Evolutionary conservation across 2,113 vertebrate genomes (phyloP).

Genomic region (Rhabdomys dilectus): DNA sequence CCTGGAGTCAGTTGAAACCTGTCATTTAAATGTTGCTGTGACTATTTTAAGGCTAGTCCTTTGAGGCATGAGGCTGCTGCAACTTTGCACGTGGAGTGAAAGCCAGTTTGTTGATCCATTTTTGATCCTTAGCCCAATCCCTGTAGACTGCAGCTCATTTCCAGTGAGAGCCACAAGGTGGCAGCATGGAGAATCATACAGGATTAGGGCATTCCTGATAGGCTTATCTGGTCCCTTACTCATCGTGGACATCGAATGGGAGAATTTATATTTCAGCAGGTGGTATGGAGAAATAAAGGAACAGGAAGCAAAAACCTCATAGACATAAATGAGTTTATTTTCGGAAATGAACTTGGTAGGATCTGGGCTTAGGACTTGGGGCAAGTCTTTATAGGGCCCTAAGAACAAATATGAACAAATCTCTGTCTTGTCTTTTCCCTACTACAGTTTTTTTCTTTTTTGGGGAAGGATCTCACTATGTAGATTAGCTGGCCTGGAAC

Average conservation of each 20-base stretch:
- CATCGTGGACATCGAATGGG: neutral
- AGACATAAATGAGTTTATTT: neutral
- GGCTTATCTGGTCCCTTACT: neutral
- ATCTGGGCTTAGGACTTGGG: neutral
- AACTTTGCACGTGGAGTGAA: neutral
- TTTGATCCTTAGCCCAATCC: neutral
- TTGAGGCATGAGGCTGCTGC: neutral
- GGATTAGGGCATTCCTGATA: neutral
- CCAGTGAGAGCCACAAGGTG: constrained; percentile 22
- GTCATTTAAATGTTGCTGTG: neutral
- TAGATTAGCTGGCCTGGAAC: neutral
- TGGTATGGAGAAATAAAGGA: neutral
- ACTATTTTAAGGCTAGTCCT: neutral
- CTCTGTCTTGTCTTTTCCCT: neutral
- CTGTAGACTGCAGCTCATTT: neutral
- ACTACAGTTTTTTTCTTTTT: neutral
- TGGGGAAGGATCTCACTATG: neutral
- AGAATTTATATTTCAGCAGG: neutral
- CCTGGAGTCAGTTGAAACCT: neutral
- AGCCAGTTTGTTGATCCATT: neutral
- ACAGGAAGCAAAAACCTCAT: neutral
- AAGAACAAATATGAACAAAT: neutral
- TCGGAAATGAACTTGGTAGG: neutral
- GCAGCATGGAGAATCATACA: neutral
- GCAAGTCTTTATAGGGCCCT: neutral